Evolutionary conservation across 2,797 vertebrate genomes (phyloP).

Genomic region (Mormyrus hasselquistii): DNA sequence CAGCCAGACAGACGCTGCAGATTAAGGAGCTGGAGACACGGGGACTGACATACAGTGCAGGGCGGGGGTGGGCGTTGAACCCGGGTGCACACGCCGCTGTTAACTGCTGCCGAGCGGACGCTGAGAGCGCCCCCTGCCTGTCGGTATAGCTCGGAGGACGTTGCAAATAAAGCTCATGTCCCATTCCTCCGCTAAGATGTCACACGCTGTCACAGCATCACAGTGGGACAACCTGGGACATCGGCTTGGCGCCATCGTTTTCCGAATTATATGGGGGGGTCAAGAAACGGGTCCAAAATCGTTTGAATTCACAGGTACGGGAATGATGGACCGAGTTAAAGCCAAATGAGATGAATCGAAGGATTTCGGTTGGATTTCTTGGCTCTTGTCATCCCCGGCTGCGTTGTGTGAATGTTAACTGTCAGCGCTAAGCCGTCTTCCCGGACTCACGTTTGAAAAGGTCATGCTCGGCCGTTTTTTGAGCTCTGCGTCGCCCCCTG

Average conservation of each 20-base stretch:
- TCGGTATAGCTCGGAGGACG: neutral
- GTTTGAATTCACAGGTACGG: neutral
- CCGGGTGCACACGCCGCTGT: neutral
- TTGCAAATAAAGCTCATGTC: neutral
- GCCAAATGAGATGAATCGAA: neutral
- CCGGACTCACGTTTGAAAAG: neutral
- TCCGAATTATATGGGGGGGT: neutral
- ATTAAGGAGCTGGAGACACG: neutral
- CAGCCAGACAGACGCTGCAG: neutral
- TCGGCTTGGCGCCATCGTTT: neutral
- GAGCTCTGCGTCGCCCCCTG: conserved; percentile 13
- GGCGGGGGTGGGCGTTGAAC: neutral
- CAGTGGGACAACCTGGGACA: neutral
- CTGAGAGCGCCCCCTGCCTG: neutral
- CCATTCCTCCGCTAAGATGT: neutral
- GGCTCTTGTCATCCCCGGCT: neutral
- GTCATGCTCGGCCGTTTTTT: neutral
- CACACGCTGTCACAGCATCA: neutral
- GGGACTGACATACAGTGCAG: neutral
- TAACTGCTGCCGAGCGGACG: neutral
- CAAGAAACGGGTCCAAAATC: neutral
- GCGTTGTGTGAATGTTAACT: neutral
- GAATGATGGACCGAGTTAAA: neutral
- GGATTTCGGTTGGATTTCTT: neutral
- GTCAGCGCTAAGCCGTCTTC: neutral